Conservation (phyloP, 2,113 vertebrate genomes). For the Corvus cornix region DNA sequence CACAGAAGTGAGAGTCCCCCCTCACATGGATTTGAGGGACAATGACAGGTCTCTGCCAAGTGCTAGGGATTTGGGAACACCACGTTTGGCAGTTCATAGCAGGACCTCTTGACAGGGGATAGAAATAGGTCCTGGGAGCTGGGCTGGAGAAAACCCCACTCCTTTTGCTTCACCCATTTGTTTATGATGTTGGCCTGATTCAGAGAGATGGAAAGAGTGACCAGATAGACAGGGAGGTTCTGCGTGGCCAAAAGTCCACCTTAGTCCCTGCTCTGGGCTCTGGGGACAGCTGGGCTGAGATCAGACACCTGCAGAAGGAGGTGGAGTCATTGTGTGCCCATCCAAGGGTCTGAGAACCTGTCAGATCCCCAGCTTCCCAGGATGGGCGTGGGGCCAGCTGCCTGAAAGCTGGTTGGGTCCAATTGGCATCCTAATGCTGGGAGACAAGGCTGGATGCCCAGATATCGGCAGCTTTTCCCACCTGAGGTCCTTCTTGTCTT, state of each 20-base stretch:
- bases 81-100: neutral
- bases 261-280: neutral
- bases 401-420: neutral
- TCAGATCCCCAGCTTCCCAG: neutral
- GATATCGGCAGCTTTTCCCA: neutral
- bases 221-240: neutral
- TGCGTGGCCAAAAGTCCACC: neutral
- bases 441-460: neutral
- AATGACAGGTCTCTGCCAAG: neutral
- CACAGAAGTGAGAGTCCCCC: neutral
- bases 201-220: neutral
- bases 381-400: neutral
- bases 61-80: neutral
- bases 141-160: neutral
- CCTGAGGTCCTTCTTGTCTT: neutral
- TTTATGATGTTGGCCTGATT: neutral
- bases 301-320: neutral
- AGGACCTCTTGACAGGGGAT: neutral
- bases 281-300: neutral
- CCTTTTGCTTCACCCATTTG: fast-evolving
- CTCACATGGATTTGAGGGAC: neutral
- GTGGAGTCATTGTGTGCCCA: neutral
- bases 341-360: neutral
- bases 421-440: neutral
- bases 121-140: neutral